Conservation (phyloP, 2,113 vertebrate genomes). For the Vidua macroura region DNA sequence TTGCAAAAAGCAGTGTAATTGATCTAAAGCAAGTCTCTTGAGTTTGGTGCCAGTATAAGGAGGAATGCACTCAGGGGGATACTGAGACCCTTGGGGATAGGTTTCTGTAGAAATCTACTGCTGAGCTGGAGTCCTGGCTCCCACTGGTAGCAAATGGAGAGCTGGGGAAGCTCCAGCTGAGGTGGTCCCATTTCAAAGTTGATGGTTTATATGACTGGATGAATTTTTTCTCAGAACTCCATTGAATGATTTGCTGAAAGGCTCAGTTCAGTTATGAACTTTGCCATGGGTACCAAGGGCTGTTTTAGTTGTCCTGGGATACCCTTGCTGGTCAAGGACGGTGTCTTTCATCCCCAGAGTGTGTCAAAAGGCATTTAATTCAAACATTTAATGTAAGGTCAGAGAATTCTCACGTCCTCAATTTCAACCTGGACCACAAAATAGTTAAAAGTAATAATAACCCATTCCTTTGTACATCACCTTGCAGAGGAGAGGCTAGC, state of each 20-base stretch:
- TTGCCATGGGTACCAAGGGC: not conserved
- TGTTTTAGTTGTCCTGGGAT: not conserved
- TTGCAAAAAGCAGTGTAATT: not conserved
- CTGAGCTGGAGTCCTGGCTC: not conserved
- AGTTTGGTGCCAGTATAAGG: not conserved
- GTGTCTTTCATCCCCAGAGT: not conserved
- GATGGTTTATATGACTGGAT: not conserved
- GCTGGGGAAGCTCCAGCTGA: not conserved
- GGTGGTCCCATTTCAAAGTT: not conserved
- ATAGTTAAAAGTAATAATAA: not conserved
- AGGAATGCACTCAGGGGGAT: not conserved
- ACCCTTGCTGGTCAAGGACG: not conserved
- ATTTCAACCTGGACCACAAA: not conserved
- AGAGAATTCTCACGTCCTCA: not conserved
- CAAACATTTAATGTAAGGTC: not conserved
- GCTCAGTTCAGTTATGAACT: not conserved
- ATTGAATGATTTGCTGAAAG: not conserved
- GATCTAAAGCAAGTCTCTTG: not conserved
- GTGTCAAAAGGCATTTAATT: not conserved
- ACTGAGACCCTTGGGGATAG: not conserved
- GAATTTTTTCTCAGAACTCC: not conserved
- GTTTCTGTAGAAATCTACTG: not conserved
- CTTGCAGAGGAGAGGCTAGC: no score
- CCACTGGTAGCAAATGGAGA: not conserved
- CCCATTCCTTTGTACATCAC: rapidly evolving